Evolutionary conservation across 2,797 vertebrate genomes (phyloP).

Genomic region (Cossypha caffra): DNA sequence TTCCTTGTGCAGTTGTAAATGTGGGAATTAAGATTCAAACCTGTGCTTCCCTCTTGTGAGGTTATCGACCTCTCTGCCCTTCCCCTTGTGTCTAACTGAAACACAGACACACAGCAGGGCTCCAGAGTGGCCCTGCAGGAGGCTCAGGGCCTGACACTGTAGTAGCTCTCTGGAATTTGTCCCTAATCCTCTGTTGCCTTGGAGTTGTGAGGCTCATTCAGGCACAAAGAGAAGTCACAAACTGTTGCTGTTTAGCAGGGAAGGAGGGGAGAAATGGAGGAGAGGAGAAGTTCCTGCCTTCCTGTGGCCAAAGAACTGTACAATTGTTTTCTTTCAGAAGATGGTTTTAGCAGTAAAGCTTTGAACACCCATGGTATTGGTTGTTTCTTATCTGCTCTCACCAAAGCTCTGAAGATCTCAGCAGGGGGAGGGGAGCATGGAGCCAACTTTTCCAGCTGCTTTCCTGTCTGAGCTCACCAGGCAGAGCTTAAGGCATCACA

Average conservation of each 20-base stretch:
- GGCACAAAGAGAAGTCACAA: neutral
- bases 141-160: neutral
- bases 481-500: neutral
- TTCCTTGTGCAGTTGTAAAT: neutral
- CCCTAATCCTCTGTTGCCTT: neutral
- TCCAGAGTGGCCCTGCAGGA: neutral
- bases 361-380: neutral
- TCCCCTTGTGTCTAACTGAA: accelerated
- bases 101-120: neutral
- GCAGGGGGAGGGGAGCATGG: neutral
- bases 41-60: neutral
- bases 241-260: neutral
- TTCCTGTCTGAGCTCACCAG: neutral
- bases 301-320: neutral
- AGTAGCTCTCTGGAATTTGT: neutral
- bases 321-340: neutral
- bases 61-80: neutral
- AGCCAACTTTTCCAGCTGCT: constrained; percentile 3
- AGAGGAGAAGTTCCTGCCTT: neutral
- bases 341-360: constrained; percentile 63
- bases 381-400: constrained; percentile 4
- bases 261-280: neutral
- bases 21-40: neutral
- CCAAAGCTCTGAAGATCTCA: neutral
- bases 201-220: neutral